Base-by-base conservation (phyloP, 2,797 vertebrate species). In the Spheniscus humboldti region DNA sequence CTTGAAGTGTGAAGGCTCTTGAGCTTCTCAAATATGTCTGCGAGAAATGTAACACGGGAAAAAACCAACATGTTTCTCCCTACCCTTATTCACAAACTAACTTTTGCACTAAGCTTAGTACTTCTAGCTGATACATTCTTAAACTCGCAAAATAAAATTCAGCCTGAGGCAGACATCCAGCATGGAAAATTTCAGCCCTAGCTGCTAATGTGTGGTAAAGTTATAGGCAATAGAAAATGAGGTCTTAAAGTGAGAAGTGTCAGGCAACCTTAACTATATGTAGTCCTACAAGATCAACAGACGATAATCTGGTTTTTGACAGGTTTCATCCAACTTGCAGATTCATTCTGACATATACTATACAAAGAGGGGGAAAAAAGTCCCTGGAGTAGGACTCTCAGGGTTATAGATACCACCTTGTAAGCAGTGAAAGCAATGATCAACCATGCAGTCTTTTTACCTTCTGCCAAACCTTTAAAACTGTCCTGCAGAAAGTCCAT, bases 1-100 rank as follows among this genome's bases (percentile, higher is more conserved):
- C 96, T 96, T 73, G 91, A 94, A 96, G 94, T 96, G 94, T 97
- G 97, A 96, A 97, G 97, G 94, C 94, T 96, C 95, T 96, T 94
- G 92, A 96, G 94, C 94, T 96, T 96, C 94, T 96, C 94, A 94
- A 90, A 94, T 92, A 96, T 86, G 92, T 88, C 95, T 97, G 94
- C 9, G 64, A 96, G 94, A 97, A 96, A 95, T 96, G 79, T 92
- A 96, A 91, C 91, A 90, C 9, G 0, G 91, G 90, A 88, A 43
- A 88, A 94, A 97, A 97, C 89, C 89, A 92, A 82, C 96, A 96
- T 96, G 95, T 97, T 97, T 95, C 94, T 95, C 91, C 43, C 52
- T 97, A 95, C 66, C 91, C 91, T 94, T 78, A 92, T 94, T 95
- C 96, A 94, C 92, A 94, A 97, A 94, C 94, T 94, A 83, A 48